These are phyloP conservation scores for Conopomorpha cramerella DNA, from an alignment of 1,140 invertebrate genomes.

Conservation along the genomic window DNA sequence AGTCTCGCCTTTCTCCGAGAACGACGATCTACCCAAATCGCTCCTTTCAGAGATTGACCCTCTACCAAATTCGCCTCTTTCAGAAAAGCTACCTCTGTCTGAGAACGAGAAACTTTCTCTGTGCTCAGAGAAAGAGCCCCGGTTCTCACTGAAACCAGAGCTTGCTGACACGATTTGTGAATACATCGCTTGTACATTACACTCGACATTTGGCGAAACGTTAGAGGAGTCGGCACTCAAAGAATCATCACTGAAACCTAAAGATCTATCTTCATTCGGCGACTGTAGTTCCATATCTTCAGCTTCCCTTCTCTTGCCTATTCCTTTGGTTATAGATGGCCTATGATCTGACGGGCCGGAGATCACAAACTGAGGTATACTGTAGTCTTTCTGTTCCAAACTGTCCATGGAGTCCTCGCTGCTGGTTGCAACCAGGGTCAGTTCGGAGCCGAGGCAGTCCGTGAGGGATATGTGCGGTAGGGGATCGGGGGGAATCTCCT, in stretches of 20 bases:
- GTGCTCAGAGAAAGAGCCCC: slow-evolving; percentile 52
- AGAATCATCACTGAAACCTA: slow-evolving; percentile 71
- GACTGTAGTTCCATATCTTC: slow-evolving; percentile 51
- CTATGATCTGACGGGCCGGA: slow-evolving; percentile 75
- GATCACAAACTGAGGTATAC: slow-evolving; percentile 69
- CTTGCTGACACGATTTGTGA: slow-evolving; percentile 55
- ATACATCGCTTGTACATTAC: slow-evolving; percentile 54
- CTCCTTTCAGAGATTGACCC: slow-evolving; percentile 48
- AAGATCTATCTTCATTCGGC: slow-evolving; percentile 62
- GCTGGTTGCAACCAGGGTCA: slow-evolving; percentile 74
- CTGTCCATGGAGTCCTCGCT: slow-evolving; percentile 69
- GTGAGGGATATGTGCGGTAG: slow-evolving; percentile 89
- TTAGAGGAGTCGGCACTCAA: slow-evolving; percentile 65
- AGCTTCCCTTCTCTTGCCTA: slow-evolving; percentile 69
- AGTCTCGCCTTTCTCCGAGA: slow-evolving; percentile 51
- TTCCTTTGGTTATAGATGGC: slow-evolving; percentile 80
- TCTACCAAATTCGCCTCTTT: slow-evolving; percentile 43
- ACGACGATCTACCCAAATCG: slow-evolving; percentile 44
- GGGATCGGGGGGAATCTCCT: slow-evolving; percentile 64
- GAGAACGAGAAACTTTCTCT: slow-evolving; percentile 56
- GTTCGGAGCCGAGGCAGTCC: slow-evolving; percentile 84
- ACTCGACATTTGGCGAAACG: slow-evolving; percentile 51
- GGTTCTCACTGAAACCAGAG: slow-evolving; percentile 54
- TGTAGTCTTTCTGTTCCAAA: slow-evolving; percentile 55
- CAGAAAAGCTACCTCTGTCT: slow-evolving; percentile 51